Conservation (phyloP, 2,797 vertebrate species). For the Anguilla anguilla region DNA sequence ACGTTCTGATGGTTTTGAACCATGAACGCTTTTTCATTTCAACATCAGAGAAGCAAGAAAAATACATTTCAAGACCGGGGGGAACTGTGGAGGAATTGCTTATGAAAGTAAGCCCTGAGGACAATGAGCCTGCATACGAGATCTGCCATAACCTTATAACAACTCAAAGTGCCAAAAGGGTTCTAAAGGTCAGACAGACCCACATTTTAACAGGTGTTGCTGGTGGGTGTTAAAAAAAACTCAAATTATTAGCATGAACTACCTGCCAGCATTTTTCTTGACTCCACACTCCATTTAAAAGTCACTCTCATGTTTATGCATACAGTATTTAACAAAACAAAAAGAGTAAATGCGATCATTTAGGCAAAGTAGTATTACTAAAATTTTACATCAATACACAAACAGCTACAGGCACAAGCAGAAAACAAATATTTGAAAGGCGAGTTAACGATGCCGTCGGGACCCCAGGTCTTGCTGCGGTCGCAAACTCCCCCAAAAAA, state of each 20-base stretch:
- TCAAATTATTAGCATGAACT: conserved; percentile 20
- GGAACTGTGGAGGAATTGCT: not conserved
- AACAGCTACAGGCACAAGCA: not conserved
- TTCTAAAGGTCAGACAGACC: not conserved
- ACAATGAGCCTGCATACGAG: not conserved
- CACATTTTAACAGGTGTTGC: not conserved
- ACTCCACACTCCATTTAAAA: conserved; percentile 16
- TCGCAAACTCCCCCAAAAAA: no score
- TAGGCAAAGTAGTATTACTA: not conserved
- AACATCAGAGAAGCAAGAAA: not conserved
- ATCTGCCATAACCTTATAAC: conserved; percentile 7
- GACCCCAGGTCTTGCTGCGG: no score
- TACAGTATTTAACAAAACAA: conserved; percentile 15
- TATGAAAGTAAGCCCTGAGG: conserved; percentile 11
- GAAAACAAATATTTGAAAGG: not conserved
- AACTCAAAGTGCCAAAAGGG: not conserved
- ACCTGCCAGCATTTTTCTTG: conserved; percentile 13
- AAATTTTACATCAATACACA: not conserved
- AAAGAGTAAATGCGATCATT: not conserved
- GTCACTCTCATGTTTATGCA: conserved; percentile 21
- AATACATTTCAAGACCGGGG: no score
- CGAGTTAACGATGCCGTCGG: no score
- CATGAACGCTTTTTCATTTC: not conserved
- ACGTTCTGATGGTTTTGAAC: not conserved
- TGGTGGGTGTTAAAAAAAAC: not conserved